Conservation (phyloP, 2,113 vertebrate species). For the Odontophorus gujanensis region DNA sequence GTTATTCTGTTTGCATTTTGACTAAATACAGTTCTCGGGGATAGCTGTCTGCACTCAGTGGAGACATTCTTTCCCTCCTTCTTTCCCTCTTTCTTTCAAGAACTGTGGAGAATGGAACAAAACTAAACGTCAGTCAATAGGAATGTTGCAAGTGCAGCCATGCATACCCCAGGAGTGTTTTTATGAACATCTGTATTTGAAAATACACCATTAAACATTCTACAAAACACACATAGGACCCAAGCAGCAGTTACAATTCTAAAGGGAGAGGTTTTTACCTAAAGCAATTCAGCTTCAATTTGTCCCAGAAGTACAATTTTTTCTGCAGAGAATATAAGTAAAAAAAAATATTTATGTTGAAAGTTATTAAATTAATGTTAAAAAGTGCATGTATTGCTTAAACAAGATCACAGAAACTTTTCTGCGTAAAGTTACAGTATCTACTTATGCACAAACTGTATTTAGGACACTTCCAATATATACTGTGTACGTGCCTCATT, state of each 20-base stretch:
- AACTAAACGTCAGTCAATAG: neutral
- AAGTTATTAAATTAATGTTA: neutral
- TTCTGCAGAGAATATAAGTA: neutral
- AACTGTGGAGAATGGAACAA: neutral
- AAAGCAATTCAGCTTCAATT: neutral
- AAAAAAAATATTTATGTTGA: neutral
- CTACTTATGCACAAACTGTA: neutral
- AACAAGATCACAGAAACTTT: neutral
- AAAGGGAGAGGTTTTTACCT: neutral
- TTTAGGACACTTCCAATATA: neutral
- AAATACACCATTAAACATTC: neutral
- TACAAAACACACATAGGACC: neutral
- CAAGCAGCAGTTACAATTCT: neutral
- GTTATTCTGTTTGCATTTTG: neutral
- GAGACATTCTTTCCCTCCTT: neutral
- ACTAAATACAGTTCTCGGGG: neutral
- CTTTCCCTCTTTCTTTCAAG: neutral
- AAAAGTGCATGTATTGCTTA: neutral
- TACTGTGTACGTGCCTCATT: neutral
- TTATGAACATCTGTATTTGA: neutral
- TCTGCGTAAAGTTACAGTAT: neutral
- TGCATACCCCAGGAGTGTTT: neutral
- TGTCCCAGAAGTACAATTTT: neutral
- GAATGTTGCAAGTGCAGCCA: neutral
- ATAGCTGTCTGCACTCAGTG: neutral